Evolutionary conservation across 2,888 invertebrate genomes (phyloP), one percentile per base, ranked within the genome.

Genomic region (Osmoderma eremita): DNA sequence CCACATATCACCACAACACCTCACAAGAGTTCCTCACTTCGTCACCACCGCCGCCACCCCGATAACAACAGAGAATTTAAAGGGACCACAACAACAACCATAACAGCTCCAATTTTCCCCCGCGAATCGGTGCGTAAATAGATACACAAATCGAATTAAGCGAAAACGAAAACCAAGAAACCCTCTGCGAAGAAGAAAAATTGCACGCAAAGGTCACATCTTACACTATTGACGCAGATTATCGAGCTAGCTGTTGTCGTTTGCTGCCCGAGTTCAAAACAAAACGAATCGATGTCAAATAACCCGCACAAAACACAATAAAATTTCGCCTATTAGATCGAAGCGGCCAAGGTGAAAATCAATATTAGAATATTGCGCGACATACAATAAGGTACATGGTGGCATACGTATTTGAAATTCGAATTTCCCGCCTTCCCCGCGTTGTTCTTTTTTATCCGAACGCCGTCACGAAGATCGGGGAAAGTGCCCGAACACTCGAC

Each of bases 231-330:
- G 30, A 10, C 30, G 10, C 30, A 30, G 30, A 30, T 30, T 30
- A 30, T 30, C 77, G 74, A 78, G 79, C 76, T 78, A 79, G 76
- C 75, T 12, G 42, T 30, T 6, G 3, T 30, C 3, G 30, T 30
- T 30, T 6, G 30, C 30, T 10, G 10, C 1, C 24, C 8, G 5
- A 30, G 30, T 30, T 30, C 30, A 10, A 17, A 30, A 65, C 56
- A 24, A 30, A 30, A 30, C 30, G 30, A 30, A 30, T 6, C 30
- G 30, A 30, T 10, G 30, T 30, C 8, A 30, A 30, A 30, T 30
- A 15, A 15, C 41, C 53, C 12, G 39, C 56, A 65, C 45, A 42
- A 53, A 53, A 53, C 53, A 53, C 38, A 38, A 53, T 61, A 30
- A 42, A 22, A 58, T 20, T 58, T 30, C 22, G 30, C 15, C 20